Evolutionary conservation across 2,797 vertebrate species (phyloP).

Genomic region (Enteromius fasciolatus): DNA sequence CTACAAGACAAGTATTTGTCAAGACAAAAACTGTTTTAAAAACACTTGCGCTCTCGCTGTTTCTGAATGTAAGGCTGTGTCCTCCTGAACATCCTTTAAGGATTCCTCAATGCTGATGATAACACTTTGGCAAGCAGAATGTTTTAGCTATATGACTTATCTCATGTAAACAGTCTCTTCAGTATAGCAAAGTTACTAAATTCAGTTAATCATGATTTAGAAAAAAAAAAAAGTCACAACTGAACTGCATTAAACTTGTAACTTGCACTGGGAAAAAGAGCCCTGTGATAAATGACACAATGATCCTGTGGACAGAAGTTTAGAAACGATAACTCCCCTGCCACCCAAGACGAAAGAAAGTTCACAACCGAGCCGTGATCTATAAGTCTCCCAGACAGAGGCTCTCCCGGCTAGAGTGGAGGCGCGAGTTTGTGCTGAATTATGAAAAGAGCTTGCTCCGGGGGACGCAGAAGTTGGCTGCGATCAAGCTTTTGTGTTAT

Average conservation of each 20-base stretch:
- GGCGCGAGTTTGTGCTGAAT: conserved; percentile 63
- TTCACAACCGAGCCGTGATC: conserved; percentile 73
- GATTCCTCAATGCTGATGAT: neutral
- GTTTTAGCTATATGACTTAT: conserved; percentile 17
- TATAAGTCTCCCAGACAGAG: conserved; percentile 68
- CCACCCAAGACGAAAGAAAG: conserved; percentile 66
- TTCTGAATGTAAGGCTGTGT: neutral
- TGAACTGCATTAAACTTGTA: conserved; percentile 18
- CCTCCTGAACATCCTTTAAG: neutral
- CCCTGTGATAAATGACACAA: conserved; percentile 48
- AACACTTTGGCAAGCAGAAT: conserved; percentile 15
- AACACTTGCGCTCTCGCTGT: neutral
- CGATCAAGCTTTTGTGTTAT: conserved; percentile 27
- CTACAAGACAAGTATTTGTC: neutral
- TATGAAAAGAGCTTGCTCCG: conserved; percentile 58
- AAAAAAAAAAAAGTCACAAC: neutral
- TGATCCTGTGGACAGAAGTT: conserved; percentile 64
- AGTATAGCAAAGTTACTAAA: neutral
- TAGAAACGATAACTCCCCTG: conserved; percentile 70
- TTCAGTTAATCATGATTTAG: neutral
- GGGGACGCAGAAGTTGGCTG: conserved; percentile 46
- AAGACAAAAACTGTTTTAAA: neutral
- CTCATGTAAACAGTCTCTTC: conserved; percentile 15
- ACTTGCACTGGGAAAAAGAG: conserved; percentile 36
- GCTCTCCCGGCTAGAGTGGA: conserved; percentile 59